Evolutionary conservation across 2,113 vertebrate species (phyloP).

Genomic region (Empidonax traillii): DNA sequence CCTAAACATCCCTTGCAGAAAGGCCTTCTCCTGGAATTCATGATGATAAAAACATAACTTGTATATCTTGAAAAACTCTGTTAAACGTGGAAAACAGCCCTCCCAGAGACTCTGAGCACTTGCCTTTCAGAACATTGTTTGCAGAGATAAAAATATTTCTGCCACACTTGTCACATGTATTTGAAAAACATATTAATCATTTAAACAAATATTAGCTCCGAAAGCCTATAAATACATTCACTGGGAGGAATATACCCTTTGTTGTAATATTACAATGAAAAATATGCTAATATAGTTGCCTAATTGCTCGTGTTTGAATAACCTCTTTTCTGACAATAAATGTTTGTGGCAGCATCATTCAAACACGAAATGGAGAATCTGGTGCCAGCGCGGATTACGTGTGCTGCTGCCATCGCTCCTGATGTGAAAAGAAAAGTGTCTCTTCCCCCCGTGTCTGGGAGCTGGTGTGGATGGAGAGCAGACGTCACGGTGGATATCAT

Average conservation of each 20-base stretch:
- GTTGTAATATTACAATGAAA: constrained; percentile 72
- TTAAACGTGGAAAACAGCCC: constrained; percentile 34
- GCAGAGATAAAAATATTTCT: constrained; percentile 66
- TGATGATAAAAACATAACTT: constrained; percentile 10
- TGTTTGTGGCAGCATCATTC: constrained; percentile 69
- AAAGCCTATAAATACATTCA: constrained; percentile 71
- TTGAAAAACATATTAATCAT: constrained; percentile 81
- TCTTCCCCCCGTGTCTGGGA: not conserved
- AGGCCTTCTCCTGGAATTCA: not conserved
- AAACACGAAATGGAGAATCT: constrained; percentile 44
- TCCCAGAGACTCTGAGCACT: not conserved
- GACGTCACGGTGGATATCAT: not conserved
- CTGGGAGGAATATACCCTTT: constrained; percentile 68
- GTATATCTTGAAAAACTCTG: not conserved
- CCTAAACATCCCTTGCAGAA: not conserved
- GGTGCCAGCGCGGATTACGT: constrained; percentile 35
- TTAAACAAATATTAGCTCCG: constrained; percentile 79
- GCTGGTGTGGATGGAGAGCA: not conserved
- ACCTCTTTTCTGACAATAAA: constrained; percentile 72
- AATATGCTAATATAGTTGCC: constrained; percentile 73
- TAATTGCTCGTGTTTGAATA: constrained; percentile 77
- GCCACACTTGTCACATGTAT: constrained; percentile 72
- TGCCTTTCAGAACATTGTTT: constrained; percentile 40
- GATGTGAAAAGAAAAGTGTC: not conserved
- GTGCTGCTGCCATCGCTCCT: constrained; percentile 6